Percentiles rank a stretch among this genome's conserved stretches.
Evolutionary conservation across 2,113 vertebrate genomes (phyloP).

Genomic region (Carassius auratus): DNA sequence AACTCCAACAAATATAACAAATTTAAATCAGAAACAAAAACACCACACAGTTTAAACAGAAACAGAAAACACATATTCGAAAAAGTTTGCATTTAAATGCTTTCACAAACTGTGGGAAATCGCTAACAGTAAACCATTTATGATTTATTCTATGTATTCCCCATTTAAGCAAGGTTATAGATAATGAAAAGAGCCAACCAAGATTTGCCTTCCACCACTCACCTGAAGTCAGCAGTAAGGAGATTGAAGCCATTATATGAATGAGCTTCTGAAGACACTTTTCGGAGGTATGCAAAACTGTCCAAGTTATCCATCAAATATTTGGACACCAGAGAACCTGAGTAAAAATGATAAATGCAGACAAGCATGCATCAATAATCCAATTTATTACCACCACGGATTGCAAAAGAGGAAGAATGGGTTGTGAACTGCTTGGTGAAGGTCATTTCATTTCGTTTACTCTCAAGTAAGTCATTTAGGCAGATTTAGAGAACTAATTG

Average conservation of each 20-base stretch:
- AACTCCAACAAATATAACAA: background rate
- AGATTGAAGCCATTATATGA: slow-evolving; percentile 98
- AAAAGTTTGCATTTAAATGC: too few relatives aligned
- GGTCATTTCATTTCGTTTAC: background rate
- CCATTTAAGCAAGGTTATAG: background rate
- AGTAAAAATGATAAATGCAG: slow-evolving; percentile 10
- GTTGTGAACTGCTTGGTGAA: background rate
- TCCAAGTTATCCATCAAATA: slow-evolving; percentile 87
- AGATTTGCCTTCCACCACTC: slow-evolving; percentile 64
- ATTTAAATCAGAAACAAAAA: background rate
- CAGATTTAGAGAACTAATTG: background rate
- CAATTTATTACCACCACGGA: background rate
- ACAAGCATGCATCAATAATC: background rate
- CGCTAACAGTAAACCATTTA: background rate
- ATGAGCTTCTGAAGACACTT: slow-evolving; percentile 87
- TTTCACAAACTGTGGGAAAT: background rate
- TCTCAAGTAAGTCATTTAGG: background rate
- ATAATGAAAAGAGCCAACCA: background rate
- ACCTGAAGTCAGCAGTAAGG: slow-evolving; percentile 93
- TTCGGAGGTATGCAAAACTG: slow-evolving; percentile 91
- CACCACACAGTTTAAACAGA: too few relatives aligned
- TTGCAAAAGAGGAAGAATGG: background rate
- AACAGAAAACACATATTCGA: too few relatives aligned
- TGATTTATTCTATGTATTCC: background rate
- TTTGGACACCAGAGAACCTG: slow-evolving; percentile 90